Base-by-base conservation (phyloP, 1,140 invertebrate species). In the Pseudomyrmex cubaensis region DNA sequence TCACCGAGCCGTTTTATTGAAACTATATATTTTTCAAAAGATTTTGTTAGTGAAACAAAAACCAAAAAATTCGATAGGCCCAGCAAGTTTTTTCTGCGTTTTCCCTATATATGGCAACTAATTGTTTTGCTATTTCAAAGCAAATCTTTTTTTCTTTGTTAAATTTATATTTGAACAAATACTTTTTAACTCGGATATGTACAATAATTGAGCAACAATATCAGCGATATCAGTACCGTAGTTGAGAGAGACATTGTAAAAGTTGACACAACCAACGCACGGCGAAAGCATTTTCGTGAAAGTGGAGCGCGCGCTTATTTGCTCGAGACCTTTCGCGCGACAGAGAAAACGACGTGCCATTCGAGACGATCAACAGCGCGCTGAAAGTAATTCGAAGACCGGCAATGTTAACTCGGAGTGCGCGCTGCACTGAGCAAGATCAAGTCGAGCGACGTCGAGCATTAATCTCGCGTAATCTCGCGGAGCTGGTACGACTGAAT, bases 401-500 rank as follows among this genome's bases (percentile, higher is more conserved):
- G 44, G 76, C 35, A 70, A 72, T 54, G 54, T 80, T 80, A 72
- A 80, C 66, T 69, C 10, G 74, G 13, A 22, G 4, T 35, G 44
- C 35, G 52, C 35, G 35, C 35, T 7, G 67, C 63, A 64, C 54
- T 3, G 20, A 25, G 54, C 76, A 56, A 72, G 66, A 59, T 80
- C 54, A 50, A 70, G 54, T 66, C 35, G 35, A 35, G 66, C 54
- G 44, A 64, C 44, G 76, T 59, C 66, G 64, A 35, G 76, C 67
- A 72, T 80, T 80, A 80, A 82, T 82, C 78, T 52, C 48, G 69
- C 69, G 78, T 82, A 61, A 85, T 76, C 85, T 85, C 56, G 44
- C 80, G 63, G 63, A 73, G 35, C 48, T 22, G 69, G 10, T 25
- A 25, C 61, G 50, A 48, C 54, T 22, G 57, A 56, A 70, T 46